A percentile compares a stretch with the other conserved stretches of the same genome.
These are phyloP conservation scores for Zapornia atra DNA, from an alignment of 2,113 vertebrate species.

Conservation along the genomic window DNA sequence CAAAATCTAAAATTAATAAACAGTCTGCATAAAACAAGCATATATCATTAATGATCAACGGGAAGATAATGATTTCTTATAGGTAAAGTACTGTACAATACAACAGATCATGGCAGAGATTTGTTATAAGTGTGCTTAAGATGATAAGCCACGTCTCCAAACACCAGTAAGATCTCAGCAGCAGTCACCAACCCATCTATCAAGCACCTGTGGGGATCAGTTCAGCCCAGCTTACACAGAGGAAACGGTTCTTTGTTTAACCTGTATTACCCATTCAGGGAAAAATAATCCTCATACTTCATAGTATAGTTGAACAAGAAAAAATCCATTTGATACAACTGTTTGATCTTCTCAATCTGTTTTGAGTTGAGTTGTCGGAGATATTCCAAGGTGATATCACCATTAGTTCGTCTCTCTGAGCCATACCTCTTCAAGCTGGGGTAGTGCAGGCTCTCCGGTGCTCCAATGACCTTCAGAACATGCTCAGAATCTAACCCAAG, in stretches of 20 bases:
- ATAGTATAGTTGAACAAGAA: conserved; percentile 61
- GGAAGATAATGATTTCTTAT: neutral
- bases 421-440: conserved; percentile 36
- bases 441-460: conserved; percentile 25
- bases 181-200: neutral
- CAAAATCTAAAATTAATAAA: neutral
- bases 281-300: neutral
- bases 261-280: neutral
- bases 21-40: neutral
- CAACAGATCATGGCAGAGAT: neutral
- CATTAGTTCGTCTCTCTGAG: conserved; percentile 60
- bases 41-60: neutral
- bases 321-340: conserved; percentile 62
- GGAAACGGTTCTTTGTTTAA: neutral
- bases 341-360: conserved; percentile 47
- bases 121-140: neutral
- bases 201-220: neutral
- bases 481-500: conserved; percentile 49
- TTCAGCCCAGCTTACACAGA: neutral
- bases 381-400: conserved; percentile 48
- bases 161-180: neutral
- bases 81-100: neutral
- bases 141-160: neutral
- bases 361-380: conserved; percentile 37
- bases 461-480: conserved; percentile 50